Evolutionary conservation across 2,113 vertebrate genomes (phyloP).

Genomic region (Plectropomus leopardus): DNA sequence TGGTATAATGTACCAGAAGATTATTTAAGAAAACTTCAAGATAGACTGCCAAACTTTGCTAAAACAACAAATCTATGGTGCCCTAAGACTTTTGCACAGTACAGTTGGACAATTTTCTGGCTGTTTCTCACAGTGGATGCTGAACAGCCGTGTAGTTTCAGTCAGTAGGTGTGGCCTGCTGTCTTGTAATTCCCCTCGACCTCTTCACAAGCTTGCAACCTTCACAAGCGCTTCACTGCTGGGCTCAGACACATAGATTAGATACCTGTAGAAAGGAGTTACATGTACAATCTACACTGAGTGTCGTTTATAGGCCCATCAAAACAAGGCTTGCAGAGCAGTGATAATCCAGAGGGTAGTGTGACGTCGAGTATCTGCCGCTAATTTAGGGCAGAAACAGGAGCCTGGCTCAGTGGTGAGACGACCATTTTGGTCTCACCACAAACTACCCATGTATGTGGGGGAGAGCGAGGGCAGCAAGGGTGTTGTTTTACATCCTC

Average conservation of each 20-base stretch:
- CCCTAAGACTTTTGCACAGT: no score
- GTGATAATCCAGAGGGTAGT: conserved; percentile 35
- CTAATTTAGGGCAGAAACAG: conserved; percentile 73
- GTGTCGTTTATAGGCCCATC: conserved; percentile 39
- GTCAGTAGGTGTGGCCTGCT: not conserved
- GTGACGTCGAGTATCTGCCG: conserved; percentile 50
- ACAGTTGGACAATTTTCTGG: conserved; percentile 4
- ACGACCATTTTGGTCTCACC: conserved; percentile 61
- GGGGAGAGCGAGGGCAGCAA: conserved; percentile 8
- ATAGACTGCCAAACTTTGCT: no score
- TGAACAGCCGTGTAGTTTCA: not conserved
- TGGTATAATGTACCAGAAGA: no score
- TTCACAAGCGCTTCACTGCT: conserved; percentile 1
- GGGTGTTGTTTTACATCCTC: conserved; percentile 65
- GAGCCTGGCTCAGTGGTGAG: conserved; percentile 48
- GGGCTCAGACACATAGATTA: conserved; percentile 2
- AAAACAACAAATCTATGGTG: no score
- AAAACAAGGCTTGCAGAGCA: conserved; percentile 13
- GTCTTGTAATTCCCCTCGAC: conserved; percentile 20
- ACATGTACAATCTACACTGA: not conserved
- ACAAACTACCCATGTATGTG: conserved; percentile 42
- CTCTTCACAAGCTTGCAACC: conserved; percentile 17
- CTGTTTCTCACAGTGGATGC: not conserved
- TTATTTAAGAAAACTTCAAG: no score
- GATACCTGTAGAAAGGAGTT: conserved; percentile 9